phyloP scores from a whole-genome alignment of 1,140 invertebrate species.

The Tetraneura akinire region DNA sequence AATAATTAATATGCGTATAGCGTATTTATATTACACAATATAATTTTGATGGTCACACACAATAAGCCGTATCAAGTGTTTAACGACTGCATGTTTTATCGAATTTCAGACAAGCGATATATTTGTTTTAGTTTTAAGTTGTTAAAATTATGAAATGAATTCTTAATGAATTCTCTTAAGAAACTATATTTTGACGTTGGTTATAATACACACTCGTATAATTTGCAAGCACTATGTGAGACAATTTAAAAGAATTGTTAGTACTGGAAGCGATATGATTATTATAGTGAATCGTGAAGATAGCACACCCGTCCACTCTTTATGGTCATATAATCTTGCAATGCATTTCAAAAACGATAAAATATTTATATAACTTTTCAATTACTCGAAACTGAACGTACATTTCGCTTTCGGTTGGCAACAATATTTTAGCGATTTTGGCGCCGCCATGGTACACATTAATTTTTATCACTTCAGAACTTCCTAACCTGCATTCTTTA shows the following conservation, averaged over 20 bases:
- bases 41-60: no score
- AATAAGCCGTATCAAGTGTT: neutral
- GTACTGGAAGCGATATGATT: neutral
- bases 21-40: no score
- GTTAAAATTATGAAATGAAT: no score
- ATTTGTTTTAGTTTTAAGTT: neutral
- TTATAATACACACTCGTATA: no score
- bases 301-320: neutral
- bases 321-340: constrained; percentile 1
- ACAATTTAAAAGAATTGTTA: neutral
- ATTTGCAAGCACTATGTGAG: neutral
- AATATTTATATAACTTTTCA: constrained; percentile 41
- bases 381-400: constrained; percentile 11
- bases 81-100: neutral
- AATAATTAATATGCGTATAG: no score
- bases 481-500: neutral
- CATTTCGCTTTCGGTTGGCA: neutral
- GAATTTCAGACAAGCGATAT: neutral
- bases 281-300: neutral
- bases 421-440: constrained; percentile 31
- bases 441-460: neutral
- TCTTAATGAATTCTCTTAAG: no score
- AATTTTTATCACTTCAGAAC: constrained; percentile 25
- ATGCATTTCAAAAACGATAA: constrained; percentile 18
- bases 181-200: neutral